Conservation (phyloP, 2,888 invertebrate species). For the Napeogenes inachia region DNA sequence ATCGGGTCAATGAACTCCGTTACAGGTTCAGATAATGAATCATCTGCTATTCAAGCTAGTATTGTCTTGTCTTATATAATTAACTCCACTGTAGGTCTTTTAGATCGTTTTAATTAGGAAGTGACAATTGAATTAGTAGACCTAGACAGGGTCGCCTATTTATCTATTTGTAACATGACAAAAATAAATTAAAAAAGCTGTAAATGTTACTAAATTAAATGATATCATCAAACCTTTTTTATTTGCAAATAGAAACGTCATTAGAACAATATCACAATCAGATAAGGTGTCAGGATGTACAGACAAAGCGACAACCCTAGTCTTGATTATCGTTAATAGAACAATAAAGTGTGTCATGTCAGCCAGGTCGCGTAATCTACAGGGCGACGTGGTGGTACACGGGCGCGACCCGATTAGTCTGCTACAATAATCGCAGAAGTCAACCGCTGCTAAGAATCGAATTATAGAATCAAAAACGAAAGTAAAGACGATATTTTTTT, state of each 20-base stretch:
- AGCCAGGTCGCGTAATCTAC: slow-evolving; percentile 60
- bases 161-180: not conserved
- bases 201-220: not conserved
- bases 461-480: too few species aligned
- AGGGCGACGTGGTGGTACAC: slow-evolving; percentile 46
- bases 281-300: slow-evolving; percentile 29
- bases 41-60: slow-evolving; percentile 31
- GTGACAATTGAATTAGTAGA: slow-evolving; percentile 64
- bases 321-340: slow-evolving; percentile 61
- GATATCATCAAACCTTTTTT: not conserved
- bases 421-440: not conserved
- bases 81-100: slow-evolving; percentile 26
- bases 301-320: slow-evolving; percentile 58
- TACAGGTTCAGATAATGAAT: slow-evolving; percentile 28
- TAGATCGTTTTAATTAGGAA: slow-evolving; percentile 60
- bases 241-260: not conserved
- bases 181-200: not conserved
- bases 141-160: slow-evolving; percentile 42
- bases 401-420: slow-evolving; percentile 32
- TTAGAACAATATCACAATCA: slow-evolving; percentile 17
- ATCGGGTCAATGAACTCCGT: slow-evolving; percentile 32
- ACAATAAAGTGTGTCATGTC: slow-evolving; percentile 65
- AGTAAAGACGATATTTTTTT: too few species aligned
- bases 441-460: slow-evolving; percentile 10
- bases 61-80: slow-evolving; percentile 37